A percentile compares a stretch with the other conserved stretches of the same genome.
These are phyloP conservation scores for Syndactyla subalaris DNA, from an alignment of 2,797 vertebrate species.

Conservation along the genomic window DNA sequence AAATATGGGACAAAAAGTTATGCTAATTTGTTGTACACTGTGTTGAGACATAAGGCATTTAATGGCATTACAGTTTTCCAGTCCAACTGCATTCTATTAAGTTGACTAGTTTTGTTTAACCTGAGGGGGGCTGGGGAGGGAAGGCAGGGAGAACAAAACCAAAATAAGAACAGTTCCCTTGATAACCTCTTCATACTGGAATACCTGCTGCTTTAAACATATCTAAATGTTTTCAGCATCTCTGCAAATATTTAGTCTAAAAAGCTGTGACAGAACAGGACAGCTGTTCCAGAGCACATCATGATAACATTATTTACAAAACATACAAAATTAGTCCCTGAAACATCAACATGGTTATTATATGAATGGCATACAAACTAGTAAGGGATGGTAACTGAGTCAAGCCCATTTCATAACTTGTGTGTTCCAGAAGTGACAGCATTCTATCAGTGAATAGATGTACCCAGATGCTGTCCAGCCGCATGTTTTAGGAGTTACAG, in stretches of 20 bases:
- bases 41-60: not conserved
- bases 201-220: too few species aligned
- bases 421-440: not conserved
- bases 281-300: not conserved
- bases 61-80: constrained; percentile 1
- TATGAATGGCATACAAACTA: not conserved
- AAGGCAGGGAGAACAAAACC: not conserved
- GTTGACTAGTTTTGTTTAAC: not conserved
- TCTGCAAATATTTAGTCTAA: not conserved
- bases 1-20: not conserved
- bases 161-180: not conserved
- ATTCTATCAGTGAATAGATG: not conserved
- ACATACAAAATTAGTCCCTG: not conserved
- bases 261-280: not conserved
- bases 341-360: not conserved
- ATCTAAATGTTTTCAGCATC: not conserved
- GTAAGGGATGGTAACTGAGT: not conserved
- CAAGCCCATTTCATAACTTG: not conserved
- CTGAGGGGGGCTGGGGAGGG: rapidly evolving
- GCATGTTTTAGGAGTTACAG: not conserved
- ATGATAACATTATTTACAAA: not conserved
- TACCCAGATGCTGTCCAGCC: not conserved
- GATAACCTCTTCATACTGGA: not conserved
- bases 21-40: not conserved
- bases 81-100: not conserved